These are phyloP conservation scores for Rhimphoctona megacephalus DNA, from an alignment of 2,888 invertebrate species.

Conservation along the genomic window DNA sequence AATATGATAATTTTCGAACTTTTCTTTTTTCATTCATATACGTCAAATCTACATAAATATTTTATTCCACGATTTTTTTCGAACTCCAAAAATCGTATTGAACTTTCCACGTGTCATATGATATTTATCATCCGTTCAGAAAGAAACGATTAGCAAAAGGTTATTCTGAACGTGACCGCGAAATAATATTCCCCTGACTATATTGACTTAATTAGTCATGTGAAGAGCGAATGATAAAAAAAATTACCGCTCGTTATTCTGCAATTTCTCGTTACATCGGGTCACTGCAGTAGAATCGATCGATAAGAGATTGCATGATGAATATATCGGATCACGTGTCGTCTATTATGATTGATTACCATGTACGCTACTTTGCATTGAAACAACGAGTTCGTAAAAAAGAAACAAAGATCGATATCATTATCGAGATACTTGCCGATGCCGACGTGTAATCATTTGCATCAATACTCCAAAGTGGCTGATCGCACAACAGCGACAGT, in stretches of 20 bases:
- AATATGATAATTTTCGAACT: too few relatives aligned
- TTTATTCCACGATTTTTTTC: not conserved
- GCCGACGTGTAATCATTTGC: conserved; percentile 27
- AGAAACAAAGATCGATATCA: conserved; percentile 49
- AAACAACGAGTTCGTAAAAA: conserved; percentile 11
- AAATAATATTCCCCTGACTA: not conserved
- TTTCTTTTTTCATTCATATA: not conserved
- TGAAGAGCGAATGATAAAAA: not conserved
- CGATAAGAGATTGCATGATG: conserved; percentile 46
- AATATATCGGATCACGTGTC: conserved; percentile 50
- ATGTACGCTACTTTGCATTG: conserved; percentile 13
- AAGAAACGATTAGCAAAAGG: not conserved
- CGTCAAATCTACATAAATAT: not conserved
- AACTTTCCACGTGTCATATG: not conserved
- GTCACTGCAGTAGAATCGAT: conserved; percentile 17
- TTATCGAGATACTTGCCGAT: conserved; percentile 62
- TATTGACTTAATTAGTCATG: not conserved
- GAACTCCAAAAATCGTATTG: not conserved
- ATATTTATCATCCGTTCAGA: not conserved
- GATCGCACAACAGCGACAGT: not conserved
- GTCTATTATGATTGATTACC: conserved; percentile 57
- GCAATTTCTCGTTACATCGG: not conserved
- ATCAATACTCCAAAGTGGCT: conserved; percentile 8
- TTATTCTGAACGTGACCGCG: not conserved
- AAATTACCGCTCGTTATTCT: not conserved